Evolutionary conservation across 2,113 vertebrate genomes (phyloP), one percentile per base, ranked within the genome.

Genomic region (Phalacrocorax pelagicus): DNA sequence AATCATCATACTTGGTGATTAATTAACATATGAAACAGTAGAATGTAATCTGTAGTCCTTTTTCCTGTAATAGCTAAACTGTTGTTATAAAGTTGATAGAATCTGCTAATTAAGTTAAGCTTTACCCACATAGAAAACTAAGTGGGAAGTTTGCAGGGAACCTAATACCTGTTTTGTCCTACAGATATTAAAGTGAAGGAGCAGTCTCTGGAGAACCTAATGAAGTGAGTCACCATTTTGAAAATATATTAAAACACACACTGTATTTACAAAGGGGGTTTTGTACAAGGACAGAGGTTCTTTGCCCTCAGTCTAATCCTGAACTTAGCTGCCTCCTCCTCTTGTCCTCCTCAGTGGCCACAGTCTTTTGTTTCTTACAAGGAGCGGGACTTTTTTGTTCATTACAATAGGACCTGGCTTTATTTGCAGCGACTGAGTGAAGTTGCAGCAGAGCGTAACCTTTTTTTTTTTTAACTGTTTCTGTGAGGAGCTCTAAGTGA

Each of bases 181-280:
- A 9, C 98, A 99, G 99, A 99, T 94, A 99, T 99, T 93, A 99
- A 99, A 98, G 98, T 99, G 65, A 99, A 99, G 97, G 99, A 99
- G 96, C 99, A 99, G 95, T 99, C 99, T 90, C 62, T 99, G 91
- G 99, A 99, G 98, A 99, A 99, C 96, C 98, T 99, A 79, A 99
- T 99, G 98, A 99, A 98, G 99, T 99, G 96, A 98, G 99, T 98
- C 59, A 49, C 72, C 47, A 57, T 61, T 89, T 91, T 91, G 70
- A 87, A 93, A 96, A 84, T 80, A 36, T 1, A 49, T 14, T 14
- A 55, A 94, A 89, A 74, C 27, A 77, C 36, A 26, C 10, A 12
- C 6, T 15, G 19, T 42, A 29, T 81, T 38, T 51, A 52, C 9
- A 46, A 67, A 59, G n/a, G 21, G 1, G 2, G 12, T 36, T 92